A percentile compares a stretch with the other conserved stretches of the same genome.
phyloP scores from a whole-genome alignment of 2,113 vertebrate species.

The Oenanthe melanoleuca region DNA sequence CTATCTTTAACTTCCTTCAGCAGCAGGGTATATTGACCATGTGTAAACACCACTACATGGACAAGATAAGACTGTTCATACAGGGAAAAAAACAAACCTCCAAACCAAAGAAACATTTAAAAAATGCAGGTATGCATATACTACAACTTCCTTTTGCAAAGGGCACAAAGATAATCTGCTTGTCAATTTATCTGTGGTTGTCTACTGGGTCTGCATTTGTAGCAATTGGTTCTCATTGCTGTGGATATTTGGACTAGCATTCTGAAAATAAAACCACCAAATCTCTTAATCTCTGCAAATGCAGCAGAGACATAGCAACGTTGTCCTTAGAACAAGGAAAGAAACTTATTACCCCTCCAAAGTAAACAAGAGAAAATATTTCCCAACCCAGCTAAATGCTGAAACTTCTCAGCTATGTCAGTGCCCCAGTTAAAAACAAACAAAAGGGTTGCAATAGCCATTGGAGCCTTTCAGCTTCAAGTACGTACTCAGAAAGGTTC shows the following conservation, averaged over 20 bases:
- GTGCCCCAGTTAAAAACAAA: neutral
- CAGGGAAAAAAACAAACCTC: neutral
- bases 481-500: neutral
- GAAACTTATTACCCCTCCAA: constrained; percentile 39
- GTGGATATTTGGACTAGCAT: neutral
- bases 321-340: constrained; percentile 14
- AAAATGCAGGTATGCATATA: neutral
- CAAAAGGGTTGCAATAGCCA: neutral
- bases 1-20: constrained; percentile 36
- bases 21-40: neutral
- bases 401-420: neutral
- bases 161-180: neutral
- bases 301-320: constrained; percentile 1
- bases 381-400: constrained; percentile 7
- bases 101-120: neutral
- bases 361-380: constrained; percentile 36
- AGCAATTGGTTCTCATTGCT: constrained; percentile 24
- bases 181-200: constrained; percentile 30
- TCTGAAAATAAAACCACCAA: constrained; percentile 55
- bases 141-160: neutral
- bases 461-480: constrained; percentile 32
- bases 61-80: constrained; percentile 51
- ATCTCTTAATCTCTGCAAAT: constrained; percentile 54
- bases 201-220: neutral
- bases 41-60: neutral